phyloP scores from a whole-genome alignment of 2,797 vertebrate genomes.

The Lates japonicus region DNA sequence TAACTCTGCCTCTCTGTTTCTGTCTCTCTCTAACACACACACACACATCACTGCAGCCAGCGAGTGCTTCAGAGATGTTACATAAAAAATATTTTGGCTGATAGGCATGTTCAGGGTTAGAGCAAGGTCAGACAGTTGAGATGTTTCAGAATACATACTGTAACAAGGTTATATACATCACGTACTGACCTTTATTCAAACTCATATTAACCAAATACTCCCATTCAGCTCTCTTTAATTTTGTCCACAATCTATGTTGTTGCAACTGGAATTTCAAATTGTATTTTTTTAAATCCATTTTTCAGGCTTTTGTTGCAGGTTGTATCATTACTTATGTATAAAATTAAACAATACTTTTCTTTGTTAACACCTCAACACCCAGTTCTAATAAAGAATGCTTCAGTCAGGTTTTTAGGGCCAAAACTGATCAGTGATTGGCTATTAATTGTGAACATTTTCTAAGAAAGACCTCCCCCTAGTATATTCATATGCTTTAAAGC shows the following conservation, averaged over 20 bases:
- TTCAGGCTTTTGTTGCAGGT: neutral
- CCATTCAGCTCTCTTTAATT: neutral
- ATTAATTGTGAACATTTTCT: no score
- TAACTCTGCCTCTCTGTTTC: conserved; percentile 54
- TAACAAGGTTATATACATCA: conserved; percentile 20
- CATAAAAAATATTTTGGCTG: conserved; percentile 38
- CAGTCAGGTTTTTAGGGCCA: no score
- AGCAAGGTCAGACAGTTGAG: conserved; percentile 37
- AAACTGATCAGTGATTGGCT: no score
- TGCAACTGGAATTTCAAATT: neutral
- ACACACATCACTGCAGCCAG: conserved; percentile 32
- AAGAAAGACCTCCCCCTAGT: no score
- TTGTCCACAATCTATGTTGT: neutral
- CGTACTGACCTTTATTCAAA: conserved; percentile 30
- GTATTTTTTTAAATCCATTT: neutral
- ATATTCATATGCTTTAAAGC: no score
- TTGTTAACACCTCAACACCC: no score
- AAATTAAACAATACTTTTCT: no score
- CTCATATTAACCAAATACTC: conserved; percentile 7
- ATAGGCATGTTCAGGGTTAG: conserved; percentile 42
- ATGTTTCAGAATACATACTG: conserved; percentile 22
- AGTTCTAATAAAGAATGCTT: no score
- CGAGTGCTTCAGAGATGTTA: conserved; percentile 38
- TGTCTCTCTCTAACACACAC: conserved; percentile 27
- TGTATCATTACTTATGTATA: no score